Evolutionary conservation across 2,888 invertebrate species (phyloP), one percentile per base, ranked within the genome.

Genomic region (Cheilosia soror): DNA sequence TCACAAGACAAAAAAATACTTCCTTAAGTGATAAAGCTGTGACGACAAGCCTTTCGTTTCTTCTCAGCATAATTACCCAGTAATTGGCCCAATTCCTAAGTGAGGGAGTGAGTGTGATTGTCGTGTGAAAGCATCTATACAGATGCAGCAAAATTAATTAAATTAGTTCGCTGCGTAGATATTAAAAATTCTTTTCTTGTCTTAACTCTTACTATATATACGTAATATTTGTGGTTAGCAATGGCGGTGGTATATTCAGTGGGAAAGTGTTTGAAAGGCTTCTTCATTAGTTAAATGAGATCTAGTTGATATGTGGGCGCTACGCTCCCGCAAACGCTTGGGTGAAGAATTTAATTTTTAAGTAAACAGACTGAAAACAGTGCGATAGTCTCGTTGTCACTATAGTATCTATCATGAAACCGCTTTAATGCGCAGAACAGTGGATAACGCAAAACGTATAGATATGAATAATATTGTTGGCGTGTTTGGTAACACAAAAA

Each of bases 121-220:
- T 80, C 85, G 85, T 85, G 85, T 85, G 85, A 85, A 85, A 81
- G 85, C 49, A 62, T 37, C 69, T 72, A 33, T 63, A 80, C 58
- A 71, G 71, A 60, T 81, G 85, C 76, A 81, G 81, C 85, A 60
- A 72, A 85, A 80, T 85, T 85, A 85, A 85, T 85, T 81, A 76
- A 85, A 85, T 85, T 85, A 53, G 42, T 81, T 60, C 66, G 81
- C 62, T 76, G 80, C 71, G 75, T 80, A 73, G 57, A 37, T 55
- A 65, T 71, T 65, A 83, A 68, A 57, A 49, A 65, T 72, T 53
- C 62, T 20, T 11, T 11, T 15, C n/a, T 15, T 47, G 15, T 31
- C 7, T 33, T 31, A 20, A 60, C 60, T 49, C 47, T 63, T 49
- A 20, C 63, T 47, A 20, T 7, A 15, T 9, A 5, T 40, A 40